A percentile compares a stretch with the other conserved stretches of the same genome.
Evolutionary conservation across 2,113 vertebrate genomes (phyloP).

Genomic region (Suricata suricatta): DNA sequence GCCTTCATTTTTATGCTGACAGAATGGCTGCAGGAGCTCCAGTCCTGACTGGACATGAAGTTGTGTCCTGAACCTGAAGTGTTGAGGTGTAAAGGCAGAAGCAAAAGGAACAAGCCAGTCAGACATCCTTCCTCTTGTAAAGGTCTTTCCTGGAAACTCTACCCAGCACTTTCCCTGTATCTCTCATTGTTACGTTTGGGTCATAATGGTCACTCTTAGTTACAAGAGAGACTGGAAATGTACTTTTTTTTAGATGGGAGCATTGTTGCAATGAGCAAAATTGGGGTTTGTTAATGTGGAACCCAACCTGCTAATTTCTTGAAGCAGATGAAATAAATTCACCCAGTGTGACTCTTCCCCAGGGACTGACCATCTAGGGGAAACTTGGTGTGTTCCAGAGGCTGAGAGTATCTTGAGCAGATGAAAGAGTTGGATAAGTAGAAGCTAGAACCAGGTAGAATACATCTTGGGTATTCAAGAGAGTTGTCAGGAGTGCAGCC

Average conservation of each 20-base stretch:
- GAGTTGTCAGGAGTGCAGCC: not conserved
- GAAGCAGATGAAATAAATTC: not conserved
- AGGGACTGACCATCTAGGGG: not conserved
- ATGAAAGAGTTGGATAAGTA: not conserved
- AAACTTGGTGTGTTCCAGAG: not conserved
- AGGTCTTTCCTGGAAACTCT: not conserved
- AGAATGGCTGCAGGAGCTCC: not conserved
- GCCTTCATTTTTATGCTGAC: not conserved
- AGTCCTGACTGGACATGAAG: not conserved
- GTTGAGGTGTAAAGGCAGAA: not conserved
- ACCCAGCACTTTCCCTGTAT: not conserved
- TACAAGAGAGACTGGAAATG: not conserved
- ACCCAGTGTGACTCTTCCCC: not conserved
- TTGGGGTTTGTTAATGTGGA: not conserved
- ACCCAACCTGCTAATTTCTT: not conserved
- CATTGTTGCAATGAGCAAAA: not conserved
- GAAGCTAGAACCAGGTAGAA: not conserved
- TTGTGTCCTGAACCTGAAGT: not conserved
- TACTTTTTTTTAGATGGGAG: not conserved
- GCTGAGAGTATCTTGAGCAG: not conserved
- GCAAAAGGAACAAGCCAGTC: not conserved
- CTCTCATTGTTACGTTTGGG: not conserved
- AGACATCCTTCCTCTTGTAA: not conserved
- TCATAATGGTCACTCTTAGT: not conserved
- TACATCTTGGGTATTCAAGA: not conserved